A percentile compares a stretch with the other conserved stretches of the same genome.
Evolutionary conservation across 2,888 invertebrate species (phyloP).

Genomic region (Thymelicus acteon): DNA sequence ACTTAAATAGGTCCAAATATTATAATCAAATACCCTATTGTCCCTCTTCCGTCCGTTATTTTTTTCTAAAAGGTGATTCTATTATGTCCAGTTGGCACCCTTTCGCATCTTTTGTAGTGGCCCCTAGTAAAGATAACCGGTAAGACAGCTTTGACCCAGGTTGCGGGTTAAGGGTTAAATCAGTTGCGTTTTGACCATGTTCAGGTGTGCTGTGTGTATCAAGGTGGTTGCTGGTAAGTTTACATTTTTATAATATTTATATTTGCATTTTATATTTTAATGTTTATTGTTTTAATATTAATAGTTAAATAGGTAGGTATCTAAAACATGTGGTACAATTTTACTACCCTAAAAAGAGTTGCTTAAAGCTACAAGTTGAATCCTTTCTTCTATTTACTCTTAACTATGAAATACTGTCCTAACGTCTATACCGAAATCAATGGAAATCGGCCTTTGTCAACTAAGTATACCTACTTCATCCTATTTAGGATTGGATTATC

Average conservation of each 20-base stretch:
- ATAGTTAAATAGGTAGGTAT: too few species aligned
- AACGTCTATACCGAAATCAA: too few species aligned
- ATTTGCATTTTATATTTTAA: neutral
- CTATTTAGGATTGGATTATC: too few species aligned
- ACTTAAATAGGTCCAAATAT: conserved; percentile 85
- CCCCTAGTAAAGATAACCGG: conserved; percentile 77
- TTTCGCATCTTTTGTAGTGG: conserved; percentile 64
- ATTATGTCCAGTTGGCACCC: conserved; percentile 81
- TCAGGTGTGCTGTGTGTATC: conserved; percentile 43
- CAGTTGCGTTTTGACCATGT: conserved; percentile 74
- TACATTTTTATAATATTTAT: neutral
- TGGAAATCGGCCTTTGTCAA: too few species aligned
- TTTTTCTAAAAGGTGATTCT: conserved; percentile 61
- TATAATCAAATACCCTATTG: conserved; percentile 78
- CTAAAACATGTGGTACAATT: too few species aligned
- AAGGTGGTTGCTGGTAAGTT: conserved; percentile 8
- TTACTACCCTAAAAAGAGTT: too few species aligned
- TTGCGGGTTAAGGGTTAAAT: conserved; percentile 68
- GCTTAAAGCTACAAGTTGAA: too few species aligned
- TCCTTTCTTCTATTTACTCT: too few species aligned
- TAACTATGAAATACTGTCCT: too few species aligned
- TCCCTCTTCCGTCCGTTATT: conserved; percentile 52
- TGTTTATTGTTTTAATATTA: neutral
- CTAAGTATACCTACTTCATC: too few species aligned
- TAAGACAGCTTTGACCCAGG: conserved; percentile 80